Evolutionary conservation across 2,113 vertebrate genomes (phyloP).

Genomic region (Grammomys surdaster): DNA sequence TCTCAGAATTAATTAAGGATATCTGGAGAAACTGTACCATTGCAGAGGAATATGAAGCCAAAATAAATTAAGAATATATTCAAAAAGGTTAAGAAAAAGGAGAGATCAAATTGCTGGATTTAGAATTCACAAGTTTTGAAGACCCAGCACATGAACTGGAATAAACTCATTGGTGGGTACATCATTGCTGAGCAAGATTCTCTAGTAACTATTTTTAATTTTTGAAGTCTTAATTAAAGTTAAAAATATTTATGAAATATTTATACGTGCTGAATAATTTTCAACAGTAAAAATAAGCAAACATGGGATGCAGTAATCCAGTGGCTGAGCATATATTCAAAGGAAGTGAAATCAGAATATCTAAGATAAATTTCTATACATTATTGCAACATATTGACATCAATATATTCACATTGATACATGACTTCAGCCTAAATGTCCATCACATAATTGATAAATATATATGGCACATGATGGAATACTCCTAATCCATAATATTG

Average conservation of each 20-base stretch:
- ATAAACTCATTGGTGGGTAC: background rate
- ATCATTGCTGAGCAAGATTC: background rate
- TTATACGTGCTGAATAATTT: background rate
- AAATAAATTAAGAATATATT: background rate
- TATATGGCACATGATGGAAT: background rate
- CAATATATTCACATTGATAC: too few species aligned
- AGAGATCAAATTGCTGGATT: background rate
- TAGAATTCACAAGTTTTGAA: background rate
- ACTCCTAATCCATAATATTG: background rate
- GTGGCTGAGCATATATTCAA: background rate
- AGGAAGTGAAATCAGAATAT: background rate
- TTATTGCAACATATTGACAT: background rate
- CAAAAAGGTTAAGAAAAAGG: too few species aligned
- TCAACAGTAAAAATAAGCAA: background rate
- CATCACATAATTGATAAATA: background rate
- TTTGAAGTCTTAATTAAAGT: background rate
- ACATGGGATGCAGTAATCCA: background rate
- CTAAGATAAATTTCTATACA: background rate
- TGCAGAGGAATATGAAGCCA: fast-evolving
- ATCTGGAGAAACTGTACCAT: background rate
- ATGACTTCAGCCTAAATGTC: background rate
- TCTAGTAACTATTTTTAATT: background rate
- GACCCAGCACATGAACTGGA: background rate
- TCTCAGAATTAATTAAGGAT: background rate
- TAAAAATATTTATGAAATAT: background rate